These are phyloP conservation scores for Philaethria dido DNA, from an alignment of 2,888 invertebrate genomes.

Conservation along the genomic window DNA sequence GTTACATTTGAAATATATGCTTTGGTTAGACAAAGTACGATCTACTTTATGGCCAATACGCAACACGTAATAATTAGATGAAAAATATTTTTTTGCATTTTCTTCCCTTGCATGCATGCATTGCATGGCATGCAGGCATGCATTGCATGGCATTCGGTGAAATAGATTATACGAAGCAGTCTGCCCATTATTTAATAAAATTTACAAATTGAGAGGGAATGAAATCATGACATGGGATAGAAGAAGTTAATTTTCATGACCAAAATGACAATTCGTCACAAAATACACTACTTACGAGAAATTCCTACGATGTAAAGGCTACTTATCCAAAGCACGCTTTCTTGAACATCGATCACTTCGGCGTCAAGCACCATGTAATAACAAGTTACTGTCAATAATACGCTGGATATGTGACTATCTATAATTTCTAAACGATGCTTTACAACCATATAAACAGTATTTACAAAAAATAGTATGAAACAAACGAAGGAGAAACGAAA, in stretches of 20 bases:
- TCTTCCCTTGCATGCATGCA: no score
- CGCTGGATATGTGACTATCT: neutral
- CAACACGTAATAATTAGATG: no score
- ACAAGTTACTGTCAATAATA: constrained; percentile 33
- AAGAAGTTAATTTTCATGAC: neutral
- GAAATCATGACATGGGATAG: neutral
- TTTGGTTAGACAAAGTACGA: no score
- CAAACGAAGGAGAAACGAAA: neutral
- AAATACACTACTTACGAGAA: neutral
- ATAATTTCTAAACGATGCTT: neutral
- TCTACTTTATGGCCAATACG: no score
- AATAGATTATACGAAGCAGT: no score
- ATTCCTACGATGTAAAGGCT: neutral
- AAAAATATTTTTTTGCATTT: no score
- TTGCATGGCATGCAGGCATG: no score
- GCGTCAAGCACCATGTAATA: constrained; percentile 48
- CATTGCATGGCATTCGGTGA: no score
- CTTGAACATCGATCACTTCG: constrained; percentile 40
- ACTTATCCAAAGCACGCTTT: constrained; percentile 44
- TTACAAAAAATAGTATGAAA: neutral
- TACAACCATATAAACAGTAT: neutral
- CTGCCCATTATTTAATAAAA: no score
- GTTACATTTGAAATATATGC: no score
- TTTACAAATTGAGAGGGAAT: no score
- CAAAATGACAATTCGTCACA: neutral